Conservation (phyloP, 2,797 vertebrate genomes). For the Pachyuromys duprasi region DNA sequence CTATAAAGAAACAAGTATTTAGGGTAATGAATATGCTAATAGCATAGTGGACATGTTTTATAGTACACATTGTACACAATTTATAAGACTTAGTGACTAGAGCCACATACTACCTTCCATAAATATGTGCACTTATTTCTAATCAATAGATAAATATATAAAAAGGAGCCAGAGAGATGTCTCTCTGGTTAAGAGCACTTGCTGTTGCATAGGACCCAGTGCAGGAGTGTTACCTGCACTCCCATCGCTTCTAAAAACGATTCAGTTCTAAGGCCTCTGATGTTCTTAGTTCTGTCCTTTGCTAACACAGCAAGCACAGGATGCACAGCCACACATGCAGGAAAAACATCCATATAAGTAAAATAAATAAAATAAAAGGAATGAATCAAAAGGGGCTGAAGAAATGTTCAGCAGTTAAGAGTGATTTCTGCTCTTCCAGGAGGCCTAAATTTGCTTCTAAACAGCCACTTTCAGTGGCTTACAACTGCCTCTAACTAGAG, state of each 20-base stretch:
- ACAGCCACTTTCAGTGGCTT: background rate
- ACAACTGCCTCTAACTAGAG: background rate
- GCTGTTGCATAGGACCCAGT: background rate
- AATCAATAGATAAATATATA: background rate
- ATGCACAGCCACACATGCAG: rapidly evolving
- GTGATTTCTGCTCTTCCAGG: background rate
- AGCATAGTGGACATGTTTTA: background rate
- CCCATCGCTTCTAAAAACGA: background rate
- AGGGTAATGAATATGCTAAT: background rate
- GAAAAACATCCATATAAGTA: background rate
- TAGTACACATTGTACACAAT: background rate
- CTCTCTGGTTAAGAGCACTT: background rate
- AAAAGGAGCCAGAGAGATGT: background rate
- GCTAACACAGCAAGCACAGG: too few species aligned
- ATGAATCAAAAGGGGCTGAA: background rate
- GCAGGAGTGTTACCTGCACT: background rate
- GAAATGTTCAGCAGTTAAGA: background rate
- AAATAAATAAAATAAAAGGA: background rate
- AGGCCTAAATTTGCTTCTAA: background rate
- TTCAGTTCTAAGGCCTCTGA: background rate
- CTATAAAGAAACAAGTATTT: background rate
- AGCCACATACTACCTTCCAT: background rate
- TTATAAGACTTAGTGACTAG: background rate
- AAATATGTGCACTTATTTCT: background rate
- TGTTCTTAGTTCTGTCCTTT: background rate